phyloP scores from a whole-genome alignment of 2,797 vertebrate species.

The Microctenopoma lineatum region DNA sequence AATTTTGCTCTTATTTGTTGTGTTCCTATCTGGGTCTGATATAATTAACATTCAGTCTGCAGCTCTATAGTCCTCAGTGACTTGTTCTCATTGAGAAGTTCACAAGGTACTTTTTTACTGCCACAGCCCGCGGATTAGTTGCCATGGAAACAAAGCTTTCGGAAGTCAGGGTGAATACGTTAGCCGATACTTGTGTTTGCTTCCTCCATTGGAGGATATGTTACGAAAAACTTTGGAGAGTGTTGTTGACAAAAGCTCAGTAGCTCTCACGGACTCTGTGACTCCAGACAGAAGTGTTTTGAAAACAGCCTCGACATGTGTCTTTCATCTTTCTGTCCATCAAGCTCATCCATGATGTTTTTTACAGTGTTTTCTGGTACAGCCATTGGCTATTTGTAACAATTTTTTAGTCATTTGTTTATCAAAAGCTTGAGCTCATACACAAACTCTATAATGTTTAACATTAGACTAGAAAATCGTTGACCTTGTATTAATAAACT shows the following conservation, averaged over 20 bases:
- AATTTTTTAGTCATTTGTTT: constrained; percentile 7
- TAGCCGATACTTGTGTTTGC: constrained; percentile 44
- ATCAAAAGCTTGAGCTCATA: constrained; percentile 8
- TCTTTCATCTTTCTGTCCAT: constrained; percentile 7
- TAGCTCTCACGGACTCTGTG: constrained; percentile 20
- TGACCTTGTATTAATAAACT: constrained; percentile 31
- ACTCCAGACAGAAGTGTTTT: constrained; percentile 7
- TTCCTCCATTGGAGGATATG: constrained; percentile 36
- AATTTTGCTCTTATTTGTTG: constrained; percentile 30
- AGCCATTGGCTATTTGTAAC: neutral
- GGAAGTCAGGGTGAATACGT: constrained; percentile 55
- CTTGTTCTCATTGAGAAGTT: constrained; percentile 75
- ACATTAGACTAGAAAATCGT: constrained; percentile 1
- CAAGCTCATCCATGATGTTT: neutral
- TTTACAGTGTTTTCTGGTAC: neutral
- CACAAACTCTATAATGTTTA: constrained; percentile 21
- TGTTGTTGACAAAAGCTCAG: constrained; percentile 37
- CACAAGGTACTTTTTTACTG: constrained; percentile 71
- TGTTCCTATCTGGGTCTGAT: constrained; percentile 40
- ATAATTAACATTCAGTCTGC: constrained; percentile 73
- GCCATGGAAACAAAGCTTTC: constrained; percentile 75
- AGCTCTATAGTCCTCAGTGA: constrained; percentile 57
- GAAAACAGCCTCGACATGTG: neutral
- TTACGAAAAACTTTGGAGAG: constrained; percentile 53
- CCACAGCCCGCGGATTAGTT: constrained; percentile 70